These are phyloP conservation scores for Huso huso DNA, from an alignment of 2,797 vertebrate genomes.

Conservation along the genomic window DNA sequence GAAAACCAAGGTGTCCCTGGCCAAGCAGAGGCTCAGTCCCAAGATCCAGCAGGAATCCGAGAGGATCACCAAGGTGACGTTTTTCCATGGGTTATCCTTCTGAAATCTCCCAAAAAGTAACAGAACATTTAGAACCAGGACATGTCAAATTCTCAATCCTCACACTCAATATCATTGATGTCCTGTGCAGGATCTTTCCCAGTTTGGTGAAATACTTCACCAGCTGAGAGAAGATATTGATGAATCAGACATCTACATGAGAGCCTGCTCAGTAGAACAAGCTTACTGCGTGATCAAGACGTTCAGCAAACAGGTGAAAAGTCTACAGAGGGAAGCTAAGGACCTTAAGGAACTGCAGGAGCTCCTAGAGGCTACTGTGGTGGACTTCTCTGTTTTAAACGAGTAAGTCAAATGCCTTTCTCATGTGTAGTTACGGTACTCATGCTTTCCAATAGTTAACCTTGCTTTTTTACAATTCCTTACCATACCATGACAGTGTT, in stretches of 20 bases:
- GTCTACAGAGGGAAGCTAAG: constrained; percentile 20
- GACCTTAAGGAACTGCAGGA: constrained; percentile 27
- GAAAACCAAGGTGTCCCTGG: constrained; percentile 27
- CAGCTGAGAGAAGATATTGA: constrained; percentile 17
- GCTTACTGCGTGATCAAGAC: constrained; percentile 16
- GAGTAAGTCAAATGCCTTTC: constrained; percentile 15
- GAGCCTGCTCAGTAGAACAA: constrained; percentile 14
- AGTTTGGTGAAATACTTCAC: constrained; percentile 21
- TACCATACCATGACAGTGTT: too few species aligned
- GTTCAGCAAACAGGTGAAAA: constrained; percentile 12
- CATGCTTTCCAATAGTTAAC: too few species aligned
- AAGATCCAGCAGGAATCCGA: constrained; percentile 25
- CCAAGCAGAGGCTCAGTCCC: constrained; percentile 25
- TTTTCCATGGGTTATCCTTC: too few species aligned
- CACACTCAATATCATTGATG: neutral
- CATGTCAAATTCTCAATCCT: neutral
- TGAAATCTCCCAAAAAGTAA: neutral
- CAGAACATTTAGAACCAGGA: neutral
- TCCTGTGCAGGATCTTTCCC: constrained; percentile 16
- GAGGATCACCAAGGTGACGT: constrained; percentile 19
- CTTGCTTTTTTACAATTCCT: too few species aligned
- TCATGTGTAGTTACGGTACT: neutral
- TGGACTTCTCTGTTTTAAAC: constrained; percentile 24
- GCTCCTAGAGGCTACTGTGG: constrained; percentile 23
- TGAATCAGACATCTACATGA: constrained; percentile 17